Percentiles rank a stretch among this genome's conserved stretches.
These are phyloP conservation scores for Chionomys nivalis DNA, from an alignment of 2,113 vertebrate species.

Conservation along the genomic window DNA sequence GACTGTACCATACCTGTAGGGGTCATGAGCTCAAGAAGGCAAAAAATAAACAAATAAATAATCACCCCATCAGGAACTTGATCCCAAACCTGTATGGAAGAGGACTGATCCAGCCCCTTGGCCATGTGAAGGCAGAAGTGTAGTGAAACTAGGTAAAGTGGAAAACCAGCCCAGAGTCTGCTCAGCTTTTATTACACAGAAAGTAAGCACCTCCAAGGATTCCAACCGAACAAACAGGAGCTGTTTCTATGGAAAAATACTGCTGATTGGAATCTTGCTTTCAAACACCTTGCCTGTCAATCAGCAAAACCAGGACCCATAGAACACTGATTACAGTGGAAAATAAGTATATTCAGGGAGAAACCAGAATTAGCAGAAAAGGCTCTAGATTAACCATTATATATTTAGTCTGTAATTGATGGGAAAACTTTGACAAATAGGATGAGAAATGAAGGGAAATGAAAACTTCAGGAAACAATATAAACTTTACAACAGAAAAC, in stretches of 20 bases:
- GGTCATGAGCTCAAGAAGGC: not conserved
- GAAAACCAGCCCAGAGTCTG: not conserved
- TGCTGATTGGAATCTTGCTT: not conserved
- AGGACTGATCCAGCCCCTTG: not conserved
- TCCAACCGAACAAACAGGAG: not conserved
- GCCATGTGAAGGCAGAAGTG: not conserved
- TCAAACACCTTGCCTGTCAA: not conserved
- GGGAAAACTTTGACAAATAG: not conserved
- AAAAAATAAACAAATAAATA: not conserved
- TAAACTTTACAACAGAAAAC: conserved; percentile 4
- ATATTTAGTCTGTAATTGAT: not conserved
- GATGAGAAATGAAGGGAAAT: not conserved
- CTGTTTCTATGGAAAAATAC: not conserved
- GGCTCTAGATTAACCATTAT: not conserved
- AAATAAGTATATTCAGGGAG: not conserved
- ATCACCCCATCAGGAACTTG: not conserved
- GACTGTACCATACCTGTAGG: not conserved
- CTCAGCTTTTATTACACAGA: not conserved
- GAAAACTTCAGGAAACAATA: conserved; percentile 16
- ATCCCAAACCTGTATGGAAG: not conserved
- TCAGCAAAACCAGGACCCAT: not conserved
- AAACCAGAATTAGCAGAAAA: not conserved
- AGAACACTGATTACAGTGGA: not conserved
- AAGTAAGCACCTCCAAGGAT: not conserved
- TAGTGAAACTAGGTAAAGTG: not conserved